Percentiles rank a stretch among this genome's conserved stretches.
phyloP scores from a whole-genome alignment of 92 coral and sea anemone species.

The Epizoanthus rinbou region DNA sequence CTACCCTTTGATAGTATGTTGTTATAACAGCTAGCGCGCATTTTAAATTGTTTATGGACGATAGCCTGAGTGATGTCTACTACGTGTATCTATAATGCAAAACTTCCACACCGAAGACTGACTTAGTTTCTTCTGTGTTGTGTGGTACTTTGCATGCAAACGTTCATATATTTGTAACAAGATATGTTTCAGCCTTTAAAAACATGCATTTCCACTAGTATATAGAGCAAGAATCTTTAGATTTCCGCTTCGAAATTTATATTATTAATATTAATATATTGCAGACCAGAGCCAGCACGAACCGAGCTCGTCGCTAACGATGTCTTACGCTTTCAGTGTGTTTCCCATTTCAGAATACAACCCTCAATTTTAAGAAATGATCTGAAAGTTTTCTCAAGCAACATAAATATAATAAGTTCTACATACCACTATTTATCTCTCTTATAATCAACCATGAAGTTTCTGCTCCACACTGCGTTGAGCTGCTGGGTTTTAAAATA shows the following conservation, averaged over 20 bases:
- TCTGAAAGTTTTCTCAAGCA: background rate
- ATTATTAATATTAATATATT: slow-evolving; percentile 17
- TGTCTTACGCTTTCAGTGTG: no score
- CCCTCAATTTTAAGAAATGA: background rate
- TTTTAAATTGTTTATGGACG: no score
- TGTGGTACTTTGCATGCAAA: no score
- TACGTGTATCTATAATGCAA: no score
- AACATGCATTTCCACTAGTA: background rate
- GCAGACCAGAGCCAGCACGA: background rate
- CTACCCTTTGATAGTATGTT: no score
- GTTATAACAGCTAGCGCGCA: no score
- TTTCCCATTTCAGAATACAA: no score
- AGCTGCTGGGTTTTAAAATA: background rate
- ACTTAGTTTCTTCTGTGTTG: no score
- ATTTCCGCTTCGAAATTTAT: slow-evolving; percentile 7
- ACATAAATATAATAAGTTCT: background rate
- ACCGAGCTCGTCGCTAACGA: background rate
- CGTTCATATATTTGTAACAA: background rate
- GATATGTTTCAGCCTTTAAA: background rate
- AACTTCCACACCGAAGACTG: no score
- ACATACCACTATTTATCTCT: background rate
- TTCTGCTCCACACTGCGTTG: background rate
- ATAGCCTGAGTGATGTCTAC: no score
- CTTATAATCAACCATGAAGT: background rate
- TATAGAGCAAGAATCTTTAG: background rate